Evolutionary conservation across 2,888 invertebrate species (phyloP), one percentile per base, ranked within the genome.

Genomic region (Trilocha varians): DNA sequence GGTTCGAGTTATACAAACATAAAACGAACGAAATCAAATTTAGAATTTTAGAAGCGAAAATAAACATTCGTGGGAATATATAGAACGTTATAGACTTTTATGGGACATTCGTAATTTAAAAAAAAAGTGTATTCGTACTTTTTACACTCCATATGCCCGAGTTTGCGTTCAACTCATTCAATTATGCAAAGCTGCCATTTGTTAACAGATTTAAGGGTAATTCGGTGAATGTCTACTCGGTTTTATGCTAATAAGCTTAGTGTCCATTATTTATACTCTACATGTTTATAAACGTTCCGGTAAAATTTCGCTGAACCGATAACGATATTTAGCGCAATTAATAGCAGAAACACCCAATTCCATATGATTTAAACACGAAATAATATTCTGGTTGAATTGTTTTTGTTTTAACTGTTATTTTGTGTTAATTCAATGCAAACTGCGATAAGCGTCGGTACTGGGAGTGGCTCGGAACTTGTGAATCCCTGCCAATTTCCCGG

Each of bases 111-210:
- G 49, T 57, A 56, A 61, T 57, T 56, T 53, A 48, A 52, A 49
- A 46, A 56, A 61, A 64, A 60, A 52, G 25, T 9, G 6, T 48
- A 55, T 53, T 52, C 56, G 59, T 53, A 44, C 44, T 52, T 56
- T 55, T 59, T 55, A 57, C 52, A 50, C 60, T 65, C 67, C 74
- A 72, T 76, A 77, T 73, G 78, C 58, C 62, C 44, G 62, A 59
- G 67, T 71, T 77, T 68, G 62, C 70, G 62, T 70, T 65, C 52
- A 55, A 67, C 67, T 68, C 70, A 74, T 79, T 79, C 68, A 80
- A 79, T 82, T 83, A 84, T 80, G 83, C 76, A 82, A 78, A 83
- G 75, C 83, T 58, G 65, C 78, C 78, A 84, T 83, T 80, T 78
- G 83, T 83, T 84, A 80, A 77, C 84, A 83, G 82, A 82, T 83